Percentiles rank a stretch among this genome's conserved stretches.
Evolutionary conservation across 2,888 invertebrate species (phyloP).

Genomic region (Netelia fuscicornis): DNA sequence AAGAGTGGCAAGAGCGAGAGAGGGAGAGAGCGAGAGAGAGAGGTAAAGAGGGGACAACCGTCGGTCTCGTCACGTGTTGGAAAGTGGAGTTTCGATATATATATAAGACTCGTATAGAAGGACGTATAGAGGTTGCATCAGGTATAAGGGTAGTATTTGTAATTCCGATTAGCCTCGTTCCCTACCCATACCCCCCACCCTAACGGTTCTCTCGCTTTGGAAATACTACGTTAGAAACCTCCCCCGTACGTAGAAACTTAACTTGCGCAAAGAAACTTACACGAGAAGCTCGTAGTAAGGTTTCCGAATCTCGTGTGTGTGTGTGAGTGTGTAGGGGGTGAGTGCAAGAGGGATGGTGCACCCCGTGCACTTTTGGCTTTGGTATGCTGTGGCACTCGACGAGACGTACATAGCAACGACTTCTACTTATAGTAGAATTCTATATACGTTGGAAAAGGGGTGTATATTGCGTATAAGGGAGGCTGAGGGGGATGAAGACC

Average conservation of each 20-base stretch:
- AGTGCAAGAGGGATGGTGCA: constrained; percentile 18
- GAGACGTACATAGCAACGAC: constrained; percentile 46
- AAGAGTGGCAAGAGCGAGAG: constrained; percentile 35
- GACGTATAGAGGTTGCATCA: constrained; percentile 65
- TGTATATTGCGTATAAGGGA: background rate
- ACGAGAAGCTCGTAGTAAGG: constrained; percentile 43
- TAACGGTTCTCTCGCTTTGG: constrained; percentile 58
- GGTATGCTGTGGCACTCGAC: constrained; percentile 52
- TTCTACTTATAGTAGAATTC: constrained; percentile 38
- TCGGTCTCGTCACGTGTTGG: constrained; percentile 67
- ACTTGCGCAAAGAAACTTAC: constrained; percentile 69
- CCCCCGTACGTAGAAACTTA: constrained; percentile 65
- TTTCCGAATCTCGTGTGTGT: constrained; percentile 11
- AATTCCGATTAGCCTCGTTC: constrained; percentile 82
- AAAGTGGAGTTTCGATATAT: constrained; percentile 62
- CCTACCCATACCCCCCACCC: constrained; percentile 60
- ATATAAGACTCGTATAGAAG: constrained; percentile 61
- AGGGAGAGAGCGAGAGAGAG: constrained; percentile 43
- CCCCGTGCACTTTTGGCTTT: constrained; percentile 65
- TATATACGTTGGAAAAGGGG: constrained; percentile 11
- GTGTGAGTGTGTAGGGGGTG: constrained; percentile 21
- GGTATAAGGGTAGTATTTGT: constrained; percentile 79
- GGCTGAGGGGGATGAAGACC: constrained; percentile 6
- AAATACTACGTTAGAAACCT: constrained; percentile 61
- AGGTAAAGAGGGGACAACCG: constrained; percentile 66